Evolutionary conservation across 1,140 invertebrate species (phyloP).

Genomic region (Teleopsis dalmanni): DNA sequence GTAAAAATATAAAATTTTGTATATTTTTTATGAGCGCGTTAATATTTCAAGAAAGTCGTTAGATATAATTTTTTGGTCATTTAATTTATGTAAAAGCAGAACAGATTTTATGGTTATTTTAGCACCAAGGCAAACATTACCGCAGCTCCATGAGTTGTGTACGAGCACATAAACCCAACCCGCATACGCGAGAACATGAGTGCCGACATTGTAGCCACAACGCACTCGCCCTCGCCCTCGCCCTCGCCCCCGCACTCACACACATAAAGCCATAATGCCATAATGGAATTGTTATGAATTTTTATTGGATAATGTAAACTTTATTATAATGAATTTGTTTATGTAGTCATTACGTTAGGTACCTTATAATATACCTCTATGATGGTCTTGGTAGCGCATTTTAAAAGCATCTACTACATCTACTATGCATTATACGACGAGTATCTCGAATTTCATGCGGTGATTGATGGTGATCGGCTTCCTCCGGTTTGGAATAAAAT

Average conservation of each 20-base stretch:
- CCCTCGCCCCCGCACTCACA: background rate
- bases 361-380: too few relatives aligned
- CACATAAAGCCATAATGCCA: background rate
- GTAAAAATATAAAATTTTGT: too few relatives aligned
- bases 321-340: conserved; percentile 7
- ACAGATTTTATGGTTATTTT: conserved; percentile 16
- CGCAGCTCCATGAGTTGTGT: too few relatives aligned
- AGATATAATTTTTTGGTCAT: conserved; percentile 15
- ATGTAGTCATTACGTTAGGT: too few relatives aligned
- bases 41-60: conserved; percentile 8
- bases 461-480: too few relatives aligned
- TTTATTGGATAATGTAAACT: conserved; percentile 14
- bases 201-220: too few relatives aligned
- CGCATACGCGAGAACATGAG: background rate
- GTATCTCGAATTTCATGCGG: too few relatives aligned
- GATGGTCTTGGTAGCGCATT: too few relatives aligned
- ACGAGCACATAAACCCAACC: background rate
- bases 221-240: background rate
- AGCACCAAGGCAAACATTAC: conserved; percentile 12
- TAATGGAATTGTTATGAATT: conserved; percentile 16
- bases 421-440: too few relatives aligned
- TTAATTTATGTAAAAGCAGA: conserved; percentile 17
- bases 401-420: too few relatives aligned
- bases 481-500: too few relatives aligned
- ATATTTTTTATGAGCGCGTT: too few relatives aligned